Percentiles rank a stretch among this genome's conserved stretches.
Conservation (phyloP, 2,797 vertebrate species). For the Apogon hyalosoma region DNA sequence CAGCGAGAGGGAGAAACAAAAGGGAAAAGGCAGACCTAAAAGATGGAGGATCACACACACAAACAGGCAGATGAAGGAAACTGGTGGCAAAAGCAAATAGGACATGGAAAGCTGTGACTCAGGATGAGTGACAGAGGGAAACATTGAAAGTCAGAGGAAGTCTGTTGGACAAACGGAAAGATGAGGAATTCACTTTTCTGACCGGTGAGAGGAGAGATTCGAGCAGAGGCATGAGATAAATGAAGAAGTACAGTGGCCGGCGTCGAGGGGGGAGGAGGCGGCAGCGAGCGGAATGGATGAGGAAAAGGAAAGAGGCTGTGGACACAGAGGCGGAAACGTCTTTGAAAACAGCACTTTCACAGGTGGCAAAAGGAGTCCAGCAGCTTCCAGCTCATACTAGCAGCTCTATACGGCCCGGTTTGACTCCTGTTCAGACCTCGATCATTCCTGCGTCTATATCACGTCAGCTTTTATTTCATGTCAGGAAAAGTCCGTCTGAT, state of each 20-base stretch:
- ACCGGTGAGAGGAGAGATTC: slow-evolving; percentile 43
- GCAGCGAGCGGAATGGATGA: slow-evolving; percentile 45
- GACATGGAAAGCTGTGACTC: slow-evolving; percentile 37
- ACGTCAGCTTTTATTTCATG: slow-evolving; percentile 22
- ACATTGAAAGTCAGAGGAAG: slow-evolving; percentile 42
- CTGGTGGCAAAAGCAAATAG: slow-evolving; percentile 32
- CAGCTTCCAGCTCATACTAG: slow-evolving; percentile 20
- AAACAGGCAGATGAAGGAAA: slow-evolving; percentile 44
- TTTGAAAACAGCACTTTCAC: slow-evolving; percentile 34
- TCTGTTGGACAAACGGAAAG: slow-evolving; percentile 50
- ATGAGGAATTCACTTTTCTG: slow-evolving; percentile 29
- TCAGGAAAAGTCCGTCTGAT: slow-evolving; percentile 9
- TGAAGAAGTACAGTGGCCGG: slow-evolving; percentile 47
- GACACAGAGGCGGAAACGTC: slow-evolving; percentile 18
- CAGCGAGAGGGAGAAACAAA: slow-evolving; percentile 36
- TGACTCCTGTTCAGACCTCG: slow-evolving; percentile 14
- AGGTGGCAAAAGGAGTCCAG: slow-evolving; percentile 29
- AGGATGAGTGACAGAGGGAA: slow-evolving; percentile 45
- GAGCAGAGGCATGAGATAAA: slow-evolving; percentile 57
- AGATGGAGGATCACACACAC: slow-evolving; percentile 12
- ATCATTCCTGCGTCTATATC: slow-evolving; percentile 29
- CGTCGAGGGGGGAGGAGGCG: slow-evolving; percentile 31
- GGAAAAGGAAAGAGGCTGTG: slow-evolving; percentile 5
- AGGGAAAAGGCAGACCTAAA: slow-evolving; percentile 5
- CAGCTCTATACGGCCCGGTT: slow-evolving; percentile 1